Evolutionary conservation across 2,113 vertebrate genomes (phyloP).

Genomic region (Malaclemys terrapin): DNA sequence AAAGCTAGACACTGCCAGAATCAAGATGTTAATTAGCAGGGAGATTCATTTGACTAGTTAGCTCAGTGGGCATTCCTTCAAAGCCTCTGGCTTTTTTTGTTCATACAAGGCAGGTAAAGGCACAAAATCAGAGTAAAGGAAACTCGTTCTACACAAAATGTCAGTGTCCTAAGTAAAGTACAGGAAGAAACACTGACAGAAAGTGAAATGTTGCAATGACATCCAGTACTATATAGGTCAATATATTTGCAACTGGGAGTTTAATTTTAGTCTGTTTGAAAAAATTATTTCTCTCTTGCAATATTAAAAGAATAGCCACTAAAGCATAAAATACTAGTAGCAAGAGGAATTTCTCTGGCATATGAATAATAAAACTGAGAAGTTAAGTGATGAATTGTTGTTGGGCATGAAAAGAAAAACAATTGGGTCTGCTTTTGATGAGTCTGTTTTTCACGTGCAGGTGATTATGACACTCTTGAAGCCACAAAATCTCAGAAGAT

Average conservation of each 20-base stretch:
- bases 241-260: background rate
- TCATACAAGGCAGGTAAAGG: background rate
- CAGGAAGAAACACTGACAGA: background rate
- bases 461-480: background rate
- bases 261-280: slow-evolving; percentile 8
- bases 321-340: background rate
- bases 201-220: background rate
- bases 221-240: background rate
- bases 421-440: background rate
- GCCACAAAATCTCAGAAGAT: slow-evolving; percentile 61
- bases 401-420: background rate
- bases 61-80: background rate
- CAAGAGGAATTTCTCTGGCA: background rate
- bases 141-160: background rate
- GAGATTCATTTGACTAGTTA: background rate
- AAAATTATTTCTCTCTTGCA: background rate
- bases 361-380: background rate
- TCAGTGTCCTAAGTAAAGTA: background rate
- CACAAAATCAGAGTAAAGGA: background rate
- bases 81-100: background rate
- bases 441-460: slow-evolving; percentile 53
- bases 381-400: accelerated
- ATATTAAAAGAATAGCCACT: slow-evolving; percentile 23
- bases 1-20: background rate
- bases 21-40: background rate